phyloP scores from a whole-genome alignment of 2,113 vertebrate species.

The Aegotheles bennettii region DNA sequence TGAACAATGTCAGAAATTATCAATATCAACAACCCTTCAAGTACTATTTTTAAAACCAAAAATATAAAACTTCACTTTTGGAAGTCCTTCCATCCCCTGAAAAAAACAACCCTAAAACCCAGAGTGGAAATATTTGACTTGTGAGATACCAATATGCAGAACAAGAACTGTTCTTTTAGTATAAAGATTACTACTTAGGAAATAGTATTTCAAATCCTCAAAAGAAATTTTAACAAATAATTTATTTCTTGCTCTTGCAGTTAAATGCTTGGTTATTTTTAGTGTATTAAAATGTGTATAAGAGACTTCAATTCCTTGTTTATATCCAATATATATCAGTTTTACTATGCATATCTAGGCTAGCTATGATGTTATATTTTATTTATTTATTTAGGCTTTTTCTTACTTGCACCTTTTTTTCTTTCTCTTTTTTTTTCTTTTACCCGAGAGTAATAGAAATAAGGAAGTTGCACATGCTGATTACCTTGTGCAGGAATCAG shows the following conservation, averaged over 20 bases:
- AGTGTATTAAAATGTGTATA: not conserved
- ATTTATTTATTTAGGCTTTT: not conserved
- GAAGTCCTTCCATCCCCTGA: not conserved
- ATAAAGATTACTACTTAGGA: not conserved
- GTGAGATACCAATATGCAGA: not conserved
- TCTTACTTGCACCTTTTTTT: accelerated
- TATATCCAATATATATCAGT: not conserved
- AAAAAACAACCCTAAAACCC: not conserved
- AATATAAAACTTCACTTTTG: not conserved
- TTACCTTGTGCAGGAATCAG: not conserved
- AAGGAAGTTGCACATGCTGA: not conserved
- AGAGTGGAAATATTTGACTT: not conserved
- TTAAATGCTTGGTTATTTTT: not conserved
- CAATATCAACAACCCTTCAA: not conserved
- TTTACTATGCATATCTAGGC: not conserved
- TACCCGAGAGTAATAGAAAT: not conserved
- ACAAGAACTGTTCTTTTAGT: not conserved
- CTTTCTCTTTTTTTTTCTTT: accelerated
- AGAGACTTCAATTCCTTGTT: not conserved
- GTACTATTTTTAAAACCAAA: not conserved
- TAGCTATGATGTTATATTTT: not conserved
- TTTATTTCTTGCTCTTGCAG: not conserved
- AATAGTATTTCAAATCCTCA: not conserved
- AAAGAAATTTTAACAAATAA: not conserved
- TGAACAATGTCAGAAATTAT: not conserved